phyloP scores from a whole-genome alignment of 2,113 vertebrate species.

The Saimiri boliviensis region DNA sequence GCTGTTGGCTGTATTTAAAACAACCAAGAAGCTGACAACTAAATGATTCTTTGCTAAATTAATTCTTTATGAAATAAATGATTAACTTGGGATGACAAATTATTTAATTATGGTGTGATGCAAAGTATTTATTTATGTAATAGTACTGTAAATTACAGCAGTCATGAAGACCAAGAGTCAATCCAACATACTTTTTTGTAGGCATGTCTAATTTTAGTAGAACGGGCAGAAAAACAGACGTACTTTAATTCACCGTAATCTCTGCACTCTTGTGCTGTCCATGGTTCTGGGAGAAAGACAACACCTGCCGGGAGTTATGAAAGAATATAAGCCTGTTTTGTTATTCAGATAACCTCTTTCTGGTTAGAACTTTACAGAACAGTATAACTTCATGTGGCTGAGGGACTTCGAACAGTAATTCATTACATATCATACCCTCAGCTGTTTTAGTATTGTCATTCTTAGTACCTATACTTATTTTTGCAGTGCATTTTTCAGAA shows the following conservation, averaged over 20 bases:
- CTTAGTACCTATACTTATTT: background rate
- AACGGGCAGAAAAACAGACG: background rate
- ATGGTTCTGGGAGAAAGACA: background rate
- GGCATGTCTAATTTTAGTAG: background rate
- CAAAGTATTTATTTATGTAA: background rate
- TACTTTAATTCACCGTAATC: background rate
- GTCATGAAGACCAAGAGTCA: background rate
- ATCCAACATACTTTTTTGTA: background rate
- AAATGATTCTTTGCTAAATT: background rate
- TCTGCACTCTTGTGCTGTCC: background rate
- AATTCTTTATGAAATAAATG: background rate
- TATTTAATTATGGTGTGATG: background rate
- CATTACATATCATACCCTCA: background rate
- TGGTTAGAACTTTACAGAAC: background rate
- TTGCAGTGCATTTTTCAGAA: conserved; percentile 7
- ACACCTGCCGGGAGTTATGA: background rate
- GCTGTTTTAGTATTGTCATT: background rate
- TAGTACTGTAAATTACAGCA: background rate
- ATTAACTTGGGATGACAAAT: background rate
- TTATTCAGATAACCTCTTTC: background rate
- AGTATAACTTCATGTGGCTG: background rate
- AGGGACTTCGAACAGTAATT: background rate
- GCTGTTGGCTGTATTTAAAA: background rate
- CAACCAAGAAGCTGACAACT: background rate
- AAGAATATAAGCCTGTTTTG: background rate